Evolutionary conservation across 2,797 vertebrate genomes (phyloP).

Genomic region (Halcyon badia): DNA sequence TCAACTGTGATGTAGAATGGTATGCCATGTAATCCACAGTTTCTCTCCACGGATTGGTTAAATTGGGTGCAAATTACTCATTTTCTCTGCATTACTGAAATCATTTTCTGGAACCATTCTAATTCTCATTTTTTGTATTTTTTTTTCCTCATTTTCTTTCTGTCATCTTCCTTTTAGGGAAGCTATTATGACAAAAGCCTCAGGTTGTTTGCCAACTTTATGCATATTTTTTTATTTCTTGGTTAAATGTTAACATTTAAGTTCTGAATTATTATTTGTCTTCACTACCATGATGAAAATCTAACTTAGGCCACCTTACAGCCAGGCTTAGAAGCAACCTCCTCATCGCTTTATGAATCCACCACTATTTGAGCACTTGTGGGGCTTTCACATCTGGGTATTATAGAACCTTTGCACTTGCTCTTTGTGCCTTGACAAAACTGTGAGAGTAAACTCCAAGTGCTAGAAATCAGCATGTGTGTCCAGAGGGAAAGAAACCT

Average conservation of each 20-base stretch:
- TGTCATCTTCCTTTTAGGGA: not conserved
- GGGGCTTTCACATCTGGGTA: not conserved
- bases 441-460: not conserved
- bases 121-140: not conserved
- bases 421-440: not conserved
- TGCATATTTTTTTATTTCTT: not conserved
- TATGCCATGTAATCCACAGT: not conserved
- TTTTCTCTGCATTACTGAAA: not conserved
- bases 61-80: not conserved
- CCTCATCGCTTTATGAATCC: not conserved
- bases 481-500: not conserved
- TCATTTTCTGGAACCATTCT: not conserved
- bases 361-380: not conserved
- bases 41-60: not conserved
- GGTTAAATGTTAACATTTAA: not conserved
- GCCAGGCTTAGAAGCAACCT: not conserved
- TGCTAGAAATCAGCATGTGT: not conserved
- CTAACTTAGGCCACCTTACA: not conserved
- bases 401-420: not conserved
- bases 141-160: not conserved
- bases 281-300: not conserved
- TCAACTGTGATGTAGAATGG: not conserved
- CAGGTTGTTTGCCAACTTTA: not conserved
- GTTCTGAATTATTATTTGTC: not conserved
- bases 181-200: not conserved